Evolutionary conservation across 2,797 vertebrate genomes (phyloP).

Genomic region (Coregonus sp.): DNA sequence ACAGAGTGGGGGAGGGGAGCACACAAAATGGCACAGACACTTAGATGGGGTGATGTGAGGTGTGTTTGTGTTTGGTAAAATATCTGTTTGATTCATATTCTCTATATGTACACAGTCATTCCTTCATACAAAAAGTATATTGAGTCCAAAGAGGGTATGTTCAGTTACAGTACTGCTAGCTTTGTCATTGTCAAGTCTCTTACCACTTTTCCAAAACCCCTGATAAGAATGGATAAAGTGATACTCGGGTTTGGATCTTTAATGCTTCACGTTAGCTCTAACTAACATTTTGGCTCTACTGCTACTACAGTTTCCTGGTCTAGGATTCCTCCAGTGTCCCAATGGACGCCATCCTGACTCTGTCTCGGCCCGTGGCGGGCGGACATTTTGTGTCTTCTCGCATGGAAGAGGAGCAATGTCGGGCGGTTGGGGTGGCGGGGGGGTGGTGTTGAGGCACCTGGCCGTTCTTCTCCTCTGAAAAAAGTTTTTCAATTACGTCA

Average conservation of each 20-base stretch:
- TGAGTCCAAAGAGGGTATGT: constrained; percentile 65
- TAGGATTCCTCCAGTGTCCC: constrained; percentile 90
- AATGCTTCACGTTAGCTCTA: not conserved
- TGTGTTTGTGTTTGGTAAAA: constrained; percentile 70
- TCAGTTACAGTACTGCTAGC: constrained; percentile 69
- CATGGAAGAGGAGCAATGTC: constrained; percentile 75
- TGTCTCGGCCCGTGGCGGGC: constrained; percentile 79
- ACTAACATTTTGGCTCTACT: constrained; percentile 7
- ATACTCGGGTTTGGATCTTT: not conserved
- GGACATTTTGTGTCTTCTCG: constrained; percentile 86
- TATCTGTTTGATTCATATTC: constrained; percentile 58
- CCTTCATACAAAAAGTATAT: constrained; percentile 79
- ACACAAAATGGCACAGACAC: not conserved
- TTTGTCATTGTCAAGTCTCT: constrained; percentile 18
- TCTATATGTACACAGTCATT: constrained; percentile 79
- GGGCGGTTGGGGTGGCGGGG: constrained; percentile 80
- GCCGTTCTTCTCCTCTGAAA: constrained; percentile 99
- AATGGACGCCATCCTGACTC: constrained; percentile 82
- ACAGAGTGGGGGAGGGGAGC: constrained; percentile 11
- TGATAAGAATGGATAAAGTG: not conserved
- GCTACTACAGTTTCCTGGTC: constrained; percentile 36
- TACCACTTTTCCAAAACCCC: not conserved
- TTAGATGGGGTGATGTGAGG: not conserved
- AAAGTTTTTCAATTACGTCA: constrained; percentile 99
- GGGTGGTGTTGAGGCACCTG: constrained; percentile 86